Percentiles rank a stretch among this genome's conserved stretches.
Conservation (phyloP, 2,888 invertebrate species). For the Philaethria dido region DNA sequence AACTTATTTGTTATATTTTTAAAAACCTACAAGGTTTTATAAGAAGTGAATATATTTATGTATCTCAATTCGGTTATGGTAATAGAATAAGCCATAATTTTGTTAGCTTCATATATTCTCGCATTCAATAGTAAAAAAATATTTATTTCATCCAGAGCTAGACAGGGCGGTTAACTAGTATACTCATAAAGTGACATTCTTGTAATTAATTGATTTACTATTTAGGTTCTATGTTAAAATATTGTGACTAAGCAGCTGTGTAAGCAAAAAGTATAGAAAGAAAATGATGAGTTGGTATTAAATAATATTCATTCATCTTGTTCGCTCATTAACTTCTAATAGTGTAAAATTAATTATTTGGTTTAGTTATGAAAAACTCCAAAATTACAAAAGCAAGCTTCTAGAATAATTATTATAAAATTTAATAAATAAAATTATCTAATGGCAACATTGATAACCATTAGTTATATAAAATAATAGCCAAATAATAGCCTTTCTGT, state of each 20-base stretch:
- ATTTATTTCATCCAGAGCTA: no score
- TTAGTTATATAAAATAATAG: no score
- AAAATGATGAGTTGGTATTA: constrained; percentile 20
- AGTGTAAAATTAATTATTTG: constrained; percentile 12
- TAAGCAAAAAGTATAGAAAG: constrained; percentile 21
- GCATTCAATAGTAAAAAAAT: no score
- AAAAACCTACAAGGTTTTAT: no score
- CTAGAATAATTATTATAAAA: background rate
- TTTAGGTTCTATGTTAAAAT: constrained; percentile 14
- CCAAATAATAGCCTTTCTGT: no score
- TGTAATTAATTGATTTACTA: constrained; percentile 9
- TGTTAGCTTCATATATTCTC: no score
- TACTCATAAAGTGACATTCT: background rate
- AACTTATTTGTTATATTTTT: no score
- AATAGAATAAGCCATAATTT: no score
- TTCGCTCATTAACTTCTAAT: constrained; percentile 14
- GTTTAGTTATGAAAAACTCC: background rate
- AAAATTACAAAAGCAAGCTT: background rate
- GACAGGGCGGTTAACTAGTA: background rate
- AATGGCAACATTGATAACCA: no score
- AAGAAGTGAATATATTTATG: no score
- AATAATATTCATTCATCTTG: constrained; percentile 16
- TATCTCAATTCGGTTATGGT: no score
- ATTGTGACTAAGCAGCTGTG: constrained; percentile 12
- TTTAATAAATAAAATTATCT: background rate